Percentiles rank a stretch among this genome's conserved stretches.
Evolutionary conservation across 2,113 vertebrate genomes (phyloP).

Genomic region (Bubo blakistoni): DNA sequence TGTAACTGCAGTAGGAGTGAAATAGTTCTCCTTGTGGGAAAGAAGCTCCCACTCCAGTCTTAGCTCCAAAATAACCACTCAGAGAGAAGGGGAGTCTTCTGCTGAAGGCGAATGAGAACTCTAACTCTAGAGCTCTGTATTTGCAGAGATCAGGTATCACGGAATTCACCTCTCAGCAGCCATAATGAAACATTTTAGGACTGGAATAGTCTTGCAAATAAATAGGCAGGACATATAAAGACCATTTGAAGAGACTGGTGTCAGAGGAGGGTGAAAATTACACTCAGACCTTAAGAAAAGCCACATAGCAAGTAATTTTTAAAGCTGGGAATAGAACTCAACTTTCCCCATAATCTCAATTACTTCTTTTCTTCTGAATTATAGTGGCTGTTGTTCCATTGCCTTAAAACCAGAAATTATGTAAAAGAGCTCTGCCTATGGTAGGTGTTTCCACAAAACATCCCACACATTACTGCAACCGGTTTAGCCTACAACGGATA

Average conservation of each 20-base stretch:
- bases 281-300: background rate
- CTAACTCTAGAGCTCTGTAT: background rate
- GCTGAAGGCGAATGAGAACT: background rate
- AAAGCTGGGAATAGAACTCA: background rate
- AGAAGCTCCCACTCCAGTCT: background rate
- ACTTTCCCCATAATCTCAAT: background rate
- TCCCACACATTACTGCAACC: background rate
- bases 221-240: background rate
- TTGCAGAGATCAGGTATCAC: background rate
- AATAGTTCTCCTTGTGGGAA: background rate
- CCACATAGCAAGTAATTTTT: background rate
- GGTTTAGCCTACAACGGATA: background rate
- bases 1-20: background rate
- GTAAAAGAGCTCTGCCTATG: background rate
- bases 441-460: background rate
- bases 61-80: background rate
- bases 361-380: background rate
- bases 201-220: background rate
- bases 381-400: background rate
- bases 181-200: background rate
- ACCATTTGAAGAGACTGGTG: background rate
- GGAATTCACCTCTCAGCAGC: background rate
- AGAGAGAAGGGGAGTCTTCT: background rate
- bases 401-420: background rate
- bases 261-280: background rate